Percentiles rank a stretch among this genome's conserved stretches.
These are phyloP conservation scores for Poecilia velifera DNA, from an alignment of 2,797 vertebrate genomes.

Conservation along the genomic window DNA sequence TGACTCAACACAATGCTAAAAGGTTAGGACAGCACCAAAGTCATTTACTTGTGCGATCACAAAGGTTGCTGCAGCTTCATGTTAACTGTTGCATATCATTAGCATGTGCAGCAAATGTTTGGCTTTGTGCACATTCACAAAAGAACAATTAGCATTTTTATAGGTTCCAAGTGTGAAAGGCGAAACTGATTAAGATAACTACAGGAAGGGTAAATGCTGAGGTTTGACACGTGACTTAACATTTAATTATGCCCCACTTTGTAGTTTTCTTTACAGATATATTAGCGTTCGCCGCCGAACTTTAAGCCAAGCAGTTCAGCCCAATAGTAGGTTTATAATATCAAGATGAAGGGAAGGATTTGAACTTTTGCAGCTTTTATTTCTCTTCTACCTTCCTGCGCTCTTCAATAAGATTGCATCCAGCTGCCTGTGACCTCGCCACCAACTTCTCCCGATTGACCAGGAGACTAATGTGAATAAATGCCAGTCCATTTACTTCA, in stretches of 20 bases:
- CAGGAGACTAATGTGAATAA: constrained; percentile 65
- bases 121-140: constrained; percentile 66
- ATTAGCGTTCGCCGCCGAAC: constrained; percentile 30
- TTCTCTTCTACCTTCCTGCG: constrained; percentile 27
- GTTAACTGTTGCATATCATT: constrained; percentile 46
- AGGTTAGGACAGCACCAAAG: constrained; percentile 67
- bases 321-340: constrained; percentile 15
- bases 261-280: constrained; percentile 17
- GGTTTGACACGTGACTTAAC: constrained; percentile 24
- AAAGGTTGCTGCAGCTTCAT: constrained; percentile 64
- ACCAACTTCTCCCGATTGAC: constrained; percentile 46
- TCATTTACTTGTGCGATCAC: constrained; percentile 47
- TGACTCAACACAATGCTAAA: constrained; percentile 52
- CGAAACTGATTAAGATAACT: constrained; percentile 50
- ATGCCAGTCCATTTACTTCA: constrained; percentile 73
- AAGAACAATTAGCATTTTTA: constrained; percentile 77
- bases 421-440: constrained; percentile 24
- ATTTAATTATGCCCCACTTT: constrained; percentile 36
- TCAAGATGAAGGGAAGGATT: constrained; percentile 21
- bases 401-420: constrained; percentile 35
- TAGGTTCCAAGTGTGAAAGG: constrained; percentile 39
- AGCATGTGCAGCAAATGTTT: constrained; percentile 37
- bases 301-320: constrained; percentile 24
- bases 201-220: constrained; percentile 30
- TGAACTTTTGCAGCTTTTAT: constrained; percentile 35